Evolutionary conservation across 1,140 invertebrate species (phyloP).

Genomic region (Tachypleus tridentatus): DNA sequence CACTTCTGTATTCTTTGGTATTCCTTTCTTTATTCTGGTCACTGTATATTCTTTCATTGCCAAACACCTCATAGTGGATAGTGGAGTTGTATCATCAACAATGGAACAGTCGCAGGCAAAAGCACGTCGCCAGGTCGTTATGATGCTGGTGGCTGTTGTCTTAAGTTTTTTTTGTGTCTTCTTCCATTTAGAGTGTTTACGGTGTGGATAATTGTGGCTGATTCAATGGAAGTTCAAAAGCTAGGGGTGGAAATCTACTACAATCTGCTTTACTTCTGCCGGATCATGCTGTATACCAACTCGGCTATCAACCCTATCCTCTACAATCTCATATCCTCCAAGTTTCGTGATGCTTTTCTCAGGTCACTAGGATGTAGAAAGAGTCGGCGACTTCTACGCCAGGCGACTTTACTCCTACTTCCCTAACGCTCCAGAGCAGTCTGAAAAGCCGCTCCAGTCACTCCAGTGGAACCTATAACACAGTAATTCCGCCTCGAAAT

Average conservation of each 20-base stretch:
- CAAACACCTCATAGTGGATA: conserved; percentile 49
- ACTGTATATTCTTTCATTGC: conserved; percentile 70
- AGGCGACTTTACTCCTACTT: no score
- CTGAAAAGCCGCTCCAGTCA: no score
- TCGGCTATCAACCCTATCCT: conserved; percentile 80
- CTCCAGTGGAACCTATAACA: no score
- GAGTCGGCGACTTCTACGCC: not conserved
- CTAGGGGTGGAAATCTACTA: conserved; percentile 67
- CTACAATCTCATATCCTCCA: conserved; percentile 70
- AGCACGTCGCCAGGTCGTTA: conserved; percentile 43
- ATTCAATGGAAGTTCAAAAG: conserved; percentile 46
- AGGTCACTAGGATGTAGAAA: conserved; percentile 17
- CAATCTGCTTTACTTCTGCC: conserved; percentile 67
- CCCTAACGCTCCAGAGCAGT: conserved; percentile 3
- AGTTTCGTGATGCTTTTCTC: conserved; percentile 66
- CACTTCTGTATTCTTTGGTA: conserved; percentile 67
- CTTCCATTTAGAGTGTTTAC: conserved; percentile 68
- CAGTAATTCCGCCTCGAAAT: no score
- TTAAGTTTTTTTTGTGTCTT: conserved; percentile 77
- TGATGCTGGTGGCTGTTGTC: conserved; percentile 80
- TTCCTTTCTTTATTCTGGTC: conserved; percentile 65
- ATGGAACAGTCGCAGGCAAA: conserved; percentile 15
- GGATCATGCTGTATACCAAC: conserved; percentile 79
- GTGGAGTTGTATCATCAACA: conserved; percentile 4
- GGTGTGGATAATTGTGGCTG: conserved; percentile 64